phyloP scores from a whole-genome alignment of 2,888 invertebrate genomes.

The Hydroisotoma schaefferi region DNA sequence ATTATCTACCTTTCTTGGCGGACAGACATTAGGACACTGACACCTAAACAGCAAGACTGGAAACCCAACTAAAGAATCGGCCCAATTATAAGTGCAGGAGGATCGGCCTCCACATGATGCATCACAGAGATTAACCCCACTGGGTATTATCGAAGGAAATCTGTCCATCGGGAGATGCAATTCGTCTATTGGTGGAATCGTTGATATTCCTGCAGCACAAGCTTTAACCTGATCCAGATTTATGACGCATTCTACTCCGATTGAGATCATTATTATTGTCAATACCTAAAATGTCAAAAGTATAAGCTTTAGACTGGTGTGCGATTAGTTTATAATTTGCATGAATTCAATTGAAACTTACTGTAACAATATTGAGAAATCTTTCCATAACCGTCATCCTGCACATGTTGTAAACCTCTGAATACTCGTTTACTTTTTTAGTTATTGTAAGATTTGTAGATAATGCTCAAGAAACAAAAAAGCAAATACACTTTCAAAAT shows the following conservation, averaged over 20 bases:
- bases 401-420: too few species aligned
- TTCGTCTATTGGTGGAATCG: constrained; percentile 10
- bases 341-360: too few species aligned
- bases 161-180: constrained; percentile 9
- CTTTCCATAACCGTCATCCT: too few species aligned
- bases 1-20: constrained; percentile 15
- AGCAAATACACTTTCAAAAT: too few species aligned
- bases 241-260: not conserved
- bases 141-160: constrained; percentile 11
- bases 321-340: too few species aligned
- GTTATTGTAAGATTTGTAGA: too few species aligned
- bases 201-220: constrained; percentile 6
- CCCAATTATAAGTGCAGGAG: constrained; percentile 16
- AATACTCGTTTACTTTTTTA: too few species aligned
- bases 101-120: not conserved
- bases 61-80: constrained; percentile 2
- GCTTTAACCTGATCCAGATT: not conserved
- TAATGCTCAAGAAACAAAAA: too few species aligned
- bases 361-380: too few species aligned
- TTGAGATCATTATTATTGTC: not conserved
- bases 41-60: constrained; percentile 17
- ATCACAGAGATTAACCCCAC: constrained; percentile 12
- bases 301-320: too few species aligned
- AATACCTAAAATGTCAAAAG: too few species aligned
- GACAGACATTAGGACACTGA: constrained; percentile 12